phyloP scores from a whole-genome alignment of 2,113 vertebrate genomes.

The Ptilonorhynchus violaceus region DNA sequence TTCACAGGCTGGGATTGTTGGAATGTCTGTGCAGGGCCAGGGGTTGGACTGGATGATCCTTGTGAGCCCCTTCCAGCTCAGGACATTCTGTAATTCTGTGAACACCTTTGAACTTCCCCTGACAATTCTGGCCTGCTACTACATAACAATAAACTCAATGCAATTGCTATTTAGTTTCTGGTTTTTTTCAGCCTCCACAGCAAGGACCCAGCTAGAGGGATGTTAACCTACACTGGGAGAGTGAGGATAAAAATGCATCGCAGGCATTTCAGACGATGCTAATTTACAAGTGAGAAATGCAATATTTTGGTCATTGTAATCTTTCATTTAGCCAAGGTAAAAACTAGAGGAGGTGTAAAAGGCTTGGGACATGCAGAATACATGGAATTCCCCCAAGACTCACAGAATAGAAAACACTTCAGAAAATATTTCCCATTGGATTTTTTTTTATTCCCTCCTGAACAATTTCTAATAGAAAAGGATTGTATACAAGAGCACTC shows the following conservation, averaged over 20 bases:
- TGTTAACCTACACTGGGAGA: no score
- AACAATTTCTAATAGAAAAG: background rate
- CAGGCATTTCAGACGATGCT: fast-evolving
- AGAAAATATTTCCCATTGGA: background rate
- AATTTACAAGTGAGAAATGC: background rate
- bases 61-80: background rate
- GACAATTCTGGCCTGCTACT: background rate
- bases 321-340: background rate
- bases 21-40: background rate
- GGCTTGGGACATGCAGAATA: background rate
- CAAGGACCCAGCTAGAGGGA: background rate
- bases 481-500: background rate
- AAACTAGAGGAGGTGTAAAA: background rate
- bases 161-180: background rate
- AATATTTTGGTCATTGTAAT: background rate
- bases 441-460: constrained; percentile 6
- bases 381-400: background rate
- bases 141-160: background rate
- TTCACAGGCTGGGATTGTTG: background rate
- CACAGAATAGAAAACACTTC: background rate
- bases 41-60: fast-evolving
- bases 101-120: background rate
- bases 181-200: background rate
- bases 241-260: background rate
- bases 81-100: background rate